Base-by-base conservation (phyloP, 2,888 invertebrate genomes). In the Caenorhabditis sp. region DNA sequence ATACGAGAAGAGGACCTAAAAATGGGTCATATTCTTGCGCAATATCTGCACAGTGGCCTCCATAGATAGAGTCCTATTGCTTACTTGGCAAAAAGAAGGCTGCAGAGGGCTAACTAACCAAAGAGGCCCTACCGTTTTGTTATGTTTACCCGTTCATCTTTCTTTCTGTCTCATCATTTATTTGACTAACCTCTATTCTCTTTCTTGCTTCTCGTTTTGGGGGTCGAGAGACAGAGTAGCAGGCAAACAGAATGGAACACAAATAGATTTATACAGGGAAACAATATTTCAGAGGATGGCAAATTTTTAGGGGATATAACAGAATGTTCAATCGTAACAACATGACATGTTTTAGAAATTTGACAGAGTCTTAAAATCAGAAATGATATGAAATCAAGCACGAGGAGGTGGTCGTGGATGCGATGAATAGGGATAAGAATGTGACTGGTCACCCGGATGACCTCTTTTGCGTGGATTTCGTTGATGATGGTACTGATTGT, bases 91-190 rank as follows among this genome's bases (percentile, higher is more conserved):
- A 35, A 24, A 16, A 38, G 10, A 41, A 31, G 38, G 54, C 22
- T 38, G 44, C 6, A 12, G 49, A 44, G 28, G 49, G 68, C 68
- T 24, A 68, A 54, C 35, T 12, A 47, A 51, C 28, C 28, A 10
- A 47, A 16, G 49, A 49, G 35, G 26, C 19, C 51, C 68, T 66
- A 66, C 72, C 59, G 66, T 80, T 80, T 74, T 68, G 64, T 66
- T 80, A 58, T 80, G 28, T 80, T 77, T 77, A 77, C 80, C 47
- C 70, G 41, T 74, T 61, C 44, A 38, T 68, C 76, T 31, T 49
- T 31, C 59, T 66, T 64, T 69, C 79, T 70, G 68, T 56, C 79
- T 64, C 59, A 51, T 66, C 63, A 61, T 80, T 68, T 80, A 69
- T 80, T 70, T 80, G 66, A 63, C 73, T 80, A 68, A 68, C 70